Evolutionary conservation across 2,113 vertebrate species (phyloP).

Genomic region (Eidolon helvum): DNA sequence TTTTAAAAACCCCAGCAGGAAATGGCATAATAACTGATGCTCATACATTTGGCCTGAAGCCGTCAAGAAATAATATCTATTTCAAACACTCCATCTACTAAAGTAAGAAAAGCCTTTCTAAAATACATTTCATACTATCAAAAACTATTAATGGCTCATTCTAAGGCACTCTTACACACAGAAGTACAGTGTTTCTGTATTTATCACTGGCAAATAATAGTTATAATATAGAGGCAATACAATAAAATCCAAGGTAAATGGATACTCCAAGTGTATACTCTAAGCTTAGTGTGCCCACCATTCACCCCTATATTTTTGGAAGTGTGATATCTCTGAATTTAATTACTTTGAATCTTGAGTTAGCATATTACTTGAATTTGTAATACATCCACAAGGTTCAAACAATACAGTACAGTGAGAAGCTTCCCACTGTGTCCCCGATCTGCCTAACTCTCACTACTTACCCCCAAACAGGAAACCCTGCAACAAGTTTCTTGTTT

Average conservation of each 20-base stretch:
- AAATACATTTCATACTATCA: background rate
- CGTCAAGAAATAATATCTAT: background rate
- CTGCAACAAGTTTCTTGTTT: background rate
- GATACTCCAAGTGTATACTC: background rate
- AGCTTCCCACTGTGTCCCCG: background rate
- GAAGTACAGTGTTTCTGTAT: background rate
- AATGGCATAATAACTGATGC: background rate
- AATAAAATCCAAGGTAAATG: constrained; percentile 17
- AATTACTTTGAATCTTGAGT: background rate
- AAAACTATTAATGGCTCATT: background rate
- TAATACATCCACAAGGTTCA: background rate
- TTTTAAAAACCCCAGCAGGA: background rate
- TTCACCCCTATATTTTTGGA: background rate
- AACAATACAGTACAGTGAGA: background rate
- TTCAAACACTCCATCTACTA: constrained; percentile 1
- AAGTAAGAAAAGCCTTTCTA: constrained; percentile 10
- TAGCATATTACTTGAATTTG: background rate
- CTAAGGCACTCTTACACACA: background rate
- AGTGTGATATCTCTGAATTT: background rate
- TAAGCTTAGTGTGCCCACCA: background rate
- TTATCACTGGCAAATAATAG: background rate
- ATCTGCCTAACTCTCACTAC: background rate
- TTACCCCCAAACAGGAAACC: background rate
- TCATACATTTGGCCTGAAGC: background rate
- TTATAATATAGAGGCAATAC: background rate